Conservation (phyloP, 92 coral and sea anemone genomes). For the Scolanthus callimorphus region DNA sequence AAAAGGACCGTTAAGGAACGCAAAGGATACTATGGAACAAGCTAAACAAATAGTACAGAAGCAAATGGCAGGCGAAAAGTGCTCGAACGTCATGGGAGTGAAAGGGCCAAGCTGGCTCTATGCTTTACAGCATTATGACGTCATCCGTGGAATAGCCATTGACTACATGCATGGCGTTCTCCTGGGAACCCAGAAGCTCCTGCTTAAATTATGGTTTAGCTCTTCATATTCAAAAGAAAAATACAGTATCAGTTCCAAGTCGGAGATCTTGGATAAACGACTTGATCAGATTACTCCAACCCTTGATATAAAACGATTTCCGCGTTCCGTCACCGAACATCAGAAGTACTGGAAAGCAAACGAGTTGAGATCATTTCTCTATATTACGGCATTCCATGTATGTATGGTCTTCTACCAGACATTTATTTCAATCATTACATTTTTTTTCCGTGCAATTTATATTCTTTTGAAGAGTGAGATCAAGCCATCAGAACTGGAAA, state of each 20-base stretch:
- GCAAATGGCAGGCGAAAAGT: conserved; percentile 5
- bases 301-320: conserved; percentile 1
- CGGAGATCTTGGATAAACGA: conserved; percentile 12
- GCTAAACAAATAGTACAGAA: neutral
- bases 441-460: conserved; percentile 7
- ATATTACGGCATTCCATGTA: conserved; percentile 14
- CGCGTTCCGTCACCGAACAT: conserved; percentile 17
- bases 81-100: conserved; percentile 12
- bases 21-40: neutral
- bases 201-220: conserved; percentile 34
- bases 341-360: conserved; percentile 27
- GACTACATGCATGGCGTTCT: conserved; percentile 39
- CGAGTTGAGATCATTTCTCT: conserved; percentile 23
- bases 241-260: neutral
- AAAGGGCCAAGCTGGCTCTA: conserved; percentile 26
- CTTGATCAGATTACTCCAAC: conserved; percentile 27
- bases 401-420: conserved; percentile 22
- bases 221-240: neutral
- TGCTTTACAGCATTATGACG: conserved; percentile 6
- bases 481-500: conserved; percentile 4
- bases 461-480: conserved; percentile 13
- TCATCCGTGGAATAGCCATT: conserved; percentile 31
- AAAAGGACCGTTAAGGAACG: conserved; percentile 35
- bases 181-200: conserved; percentile 21
- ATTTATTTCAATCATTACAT: conserved; percentile 3